These are phyloP conservation scores for Congeria kusceri DNA, from an alignment of 2,888 invertebrate genomes.

Conservation along the genomic window DNA sequence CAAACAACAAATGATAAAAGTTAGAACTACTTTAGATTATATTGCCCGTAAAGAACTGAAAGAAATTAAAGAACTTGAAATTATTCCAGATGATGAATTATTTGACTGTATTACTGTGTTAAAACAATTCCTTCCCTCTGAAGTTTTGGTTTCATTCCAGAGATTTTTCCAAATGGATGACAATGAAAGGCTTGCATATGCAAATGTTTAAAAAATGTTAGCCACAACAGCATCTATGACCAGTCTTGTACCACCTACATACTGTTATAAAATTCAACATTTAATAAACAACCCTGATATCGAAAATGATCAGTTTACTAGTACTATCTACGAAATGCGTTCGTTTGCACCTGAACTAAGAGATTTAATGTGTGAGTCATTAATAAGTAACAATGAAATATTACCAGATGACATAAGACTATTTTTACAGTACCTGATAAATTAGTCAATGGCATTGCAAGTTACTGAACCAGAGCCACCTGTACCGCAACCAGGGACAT, in stretches of 20 bases:
- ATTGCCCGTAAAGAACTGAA: neutral
- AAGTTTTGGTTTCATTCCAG: too few relatives aligned
- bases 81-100: too few relatives aligned
- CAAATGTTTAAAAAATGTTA: conserved; percentile 14
- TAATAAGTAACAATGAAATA: neutral
- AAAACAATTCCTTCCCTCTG: too few relatives aligned
- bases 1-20: neutral
- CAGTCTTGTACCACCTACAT: conserved; percentile 25
- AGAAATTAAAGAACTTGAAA: neutral
- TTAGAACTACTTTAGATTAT: neutral
- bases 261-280: conserved; percentile 8
- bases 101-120: too few relatives aligned
- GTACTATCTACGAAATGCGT: neutral
- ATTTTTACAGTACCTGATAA: neutral
- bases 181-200: too few relatives aligned
- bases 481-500: conserved; percentile 22
- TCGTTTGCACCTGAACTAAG: conserved; percentile 1
- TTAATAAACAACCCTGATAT: neutral
- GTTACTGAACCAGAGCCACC: neutral
- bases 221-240: conserved; percentile 34
- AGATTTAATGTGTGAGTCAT: conserved; percentile 2
- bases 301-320: neutral
- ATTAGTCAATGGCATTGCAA: neutral
- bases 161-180: too few relatives aligned
- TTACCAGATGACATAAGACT: neutral